A percentile compares a stretch with the other conserved stretches of the same genome.
Conservation (phyloP, 2,113 vertebrate genomes). For the Isichthys henryi region DNA sequence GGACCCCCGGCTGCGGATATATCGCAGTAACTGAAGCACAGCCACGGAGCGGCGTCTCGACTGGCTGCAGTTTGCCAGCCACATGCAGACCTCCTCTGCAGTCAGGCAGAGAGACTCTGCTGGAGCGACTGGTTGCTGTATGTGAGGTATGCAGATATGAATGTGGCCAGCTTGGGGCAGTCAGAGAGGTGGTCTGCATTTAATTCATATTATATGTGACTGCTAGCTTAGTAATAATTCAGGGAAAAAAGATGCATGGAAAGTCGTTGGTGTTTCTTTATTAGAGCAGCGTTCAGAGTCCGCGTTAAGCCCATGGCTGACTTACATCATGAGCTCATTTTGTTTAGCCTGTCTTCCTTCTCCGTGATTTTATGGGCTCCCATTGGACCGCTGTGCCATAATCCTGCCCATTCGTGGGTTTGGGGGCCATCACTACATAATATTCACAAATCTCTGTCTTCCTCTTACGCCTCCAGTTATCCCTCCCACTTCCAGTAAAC, state of each 20-base stretch:
- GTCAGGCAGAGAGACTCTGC: background rate
- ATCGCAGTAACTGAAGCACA: background rate
- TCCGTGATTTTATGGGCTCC: background rate
- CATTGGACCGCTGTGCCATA: background rate
- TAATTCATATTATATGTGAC: background rate
- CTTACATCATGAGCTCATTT: background rate
- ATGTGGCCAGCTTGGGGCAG: background rate
- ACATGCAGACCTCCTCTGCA: background rate
- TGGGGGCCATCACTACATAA: background rate
- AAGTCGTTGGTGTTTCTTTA: background rate
- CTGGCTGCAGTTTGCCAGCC: no score
- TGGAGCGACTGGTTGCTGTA: background rate
- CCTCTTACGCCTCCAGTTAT: background rate
- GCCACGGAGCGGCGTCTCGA: background rate
- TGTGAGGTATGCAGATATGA: background rate
- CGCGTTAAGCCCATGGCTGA: background rate
- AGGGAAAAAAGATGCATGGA: background rate
- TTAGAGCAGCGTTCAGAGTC: background rate
- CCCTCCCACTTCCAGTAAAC: background rate
- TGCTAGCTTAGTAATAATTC: background rate
- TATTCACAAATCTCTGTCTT: background rate
- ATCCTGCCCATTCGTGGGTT: background rate
- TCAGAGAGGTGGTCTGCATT: background rate
- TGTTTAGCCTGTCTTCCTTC: background rate
- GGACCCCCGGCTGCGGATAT: background rate